Evolutionary conservation across 2,113 vertebrate species (phyloP).

Genomic region (Pseudopipra pipra): DNA sequence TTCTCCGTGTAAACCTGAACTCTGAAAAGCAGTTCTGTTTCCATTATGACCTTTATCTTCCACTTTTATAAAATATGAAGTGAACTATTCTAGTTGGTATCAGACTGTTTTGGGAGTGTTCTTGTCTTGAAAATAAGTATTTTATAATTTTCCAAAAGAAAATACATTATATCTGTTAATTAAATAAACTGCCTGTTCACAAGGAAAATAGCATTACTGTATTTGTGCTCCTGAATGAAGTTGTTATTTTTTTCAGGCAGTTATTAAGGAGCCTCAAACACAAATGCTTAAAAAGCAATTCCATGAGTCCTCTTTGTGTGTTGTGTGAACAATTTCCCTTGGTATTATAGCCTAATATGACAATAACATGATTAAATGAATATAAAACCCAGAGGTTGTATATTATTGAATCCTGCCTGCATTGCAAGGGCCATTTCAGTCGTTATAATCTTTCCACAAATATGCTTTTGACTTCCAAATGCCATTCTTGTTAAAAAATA

Average conservation of each 20-base stretch:
- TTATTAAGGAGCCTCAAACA: constrained; percentile 2
- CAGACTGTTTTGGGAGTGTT: not conserved
- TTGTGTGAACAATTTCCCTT: not conserved
- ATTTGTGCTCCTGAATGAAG: constrained; percentile 25
- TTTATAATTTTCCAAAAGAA: constrained; percentile 38
- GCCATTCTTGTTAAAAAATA: not conserved
- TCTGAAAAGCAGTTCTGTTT: constrained; percentile 8
- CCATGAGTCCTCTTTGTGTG: not conserved
- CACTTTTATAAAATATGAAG: not conserved
- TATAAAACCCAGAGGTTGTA: not conserved
- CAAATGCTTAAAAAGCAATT: not conserved
- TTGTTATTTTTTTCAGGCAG: not conserved
- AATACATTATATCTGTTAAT: constrained; percentile 33
- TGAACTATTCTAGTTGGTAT: not conserved
- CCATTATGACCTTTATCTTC: not conserved
- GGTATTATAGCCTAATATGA: not conserved
- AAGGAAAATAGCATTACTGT: constrained; percentile 27
- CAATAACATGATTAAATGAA: not conserved
- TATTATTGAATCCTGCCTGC: constrained; percentile 3
- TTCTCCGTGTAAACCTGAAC: not conserved
- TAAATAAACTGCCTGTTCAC: constrained; percentile 3
- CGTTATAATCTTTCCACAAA: not conserved
- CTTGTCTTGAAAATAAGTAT: constrained; percentile 45
- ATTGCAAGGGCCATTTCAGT: constrained; percentile 16
- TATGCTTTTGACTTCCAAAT: constrained; percentile 26